These are phyloP conservation scores for Phylloscopus trochiloides DNA, from an alignment of 2,113 vertebrate genomes.

Conservation along the genomic window DNA sequence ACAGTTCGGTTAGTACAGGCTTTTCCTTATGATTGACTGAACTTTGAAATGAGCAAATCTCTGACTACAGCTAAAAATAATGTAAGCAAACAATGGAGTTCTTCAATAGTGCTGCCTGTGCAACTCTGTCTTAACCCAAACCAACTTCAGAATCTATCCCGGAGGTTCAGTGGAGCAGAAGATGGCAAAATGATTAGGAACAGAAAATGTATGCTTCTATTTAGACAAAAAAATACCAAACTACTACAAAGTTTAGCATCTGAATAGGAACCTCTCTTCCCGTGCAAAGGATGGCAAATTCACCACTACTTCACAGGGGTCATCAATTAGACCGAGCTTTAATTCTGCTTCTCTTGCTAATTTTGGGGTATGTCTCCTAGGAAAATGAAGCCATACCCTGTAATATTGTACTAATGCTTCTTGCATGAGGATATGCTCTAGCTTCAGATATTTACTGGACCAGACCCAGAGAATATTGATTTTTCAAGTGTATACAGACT, in stretches of 20 bases:
- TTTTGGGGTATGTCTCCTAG: not conserved
- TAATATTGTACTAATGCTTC: not conserved
- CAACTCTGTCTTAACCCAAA: not conserved
- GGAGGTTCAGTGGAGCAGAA: not conserved
- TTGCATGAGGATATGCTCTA: not conserved
- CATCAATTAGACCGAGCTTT: not conserved
- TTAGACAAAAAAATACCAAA: not conserved
- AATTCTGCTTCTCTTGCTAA: not conserved
- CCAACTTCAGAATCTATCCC: not conserved
- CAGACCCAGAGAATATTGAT: not conserved
- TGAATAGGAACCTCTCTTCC: not conserved
- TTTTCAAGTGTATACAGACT: not conserved
- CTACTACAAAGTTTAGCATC: not conserved
- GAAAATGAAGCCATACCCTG: not conserved
- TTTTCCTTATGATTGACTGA: not conserved
- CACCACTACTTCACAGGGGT: not conserved
- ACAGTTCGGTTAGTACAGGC: not conserved
- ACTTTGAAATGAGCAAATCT: not conserved
- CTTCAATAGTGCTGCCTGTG: not conserved
- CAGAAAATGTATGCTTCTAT: not conserved
- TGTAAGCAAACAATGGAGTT: not conserved
- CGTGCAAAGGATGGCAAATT: not conserved
- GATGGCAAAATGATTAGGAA: not conserved
- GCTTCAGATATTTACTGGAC: not conserved
- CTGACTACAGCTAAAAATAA: not conserved